Evolutionary conservation across 2,888 invertebrate genomes (phyloP).

Genomic region (Conchocele bisecta): DNA sequence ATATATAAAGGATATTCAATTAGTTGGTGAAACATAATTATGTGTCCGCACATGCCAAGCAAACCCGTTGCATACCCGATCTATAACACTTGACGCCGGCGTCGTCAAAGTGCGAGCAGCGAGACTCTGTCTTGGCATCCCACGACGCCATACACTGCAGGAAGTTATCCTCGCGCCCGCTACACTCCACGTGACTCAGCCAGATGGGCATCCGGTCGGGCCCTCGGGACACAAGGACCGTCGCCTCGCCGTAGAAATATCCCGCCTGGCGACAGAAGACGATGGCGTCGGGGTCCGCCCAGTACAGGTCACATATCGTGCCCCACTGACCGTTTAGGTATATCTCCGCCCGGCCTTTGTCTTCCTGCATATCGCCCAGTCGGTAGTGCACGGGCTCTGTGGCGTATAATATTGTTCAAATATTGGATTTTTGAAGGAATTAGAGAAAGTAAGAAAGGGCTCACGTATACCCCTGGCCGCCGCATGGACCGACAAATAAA

Average conservation of each 20-base stretch:
- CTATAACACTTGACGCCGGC: conserved; percentile 68
- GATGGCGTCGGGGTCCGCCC: conserved; percentile 63
- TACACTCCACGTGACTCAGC: conserved; percentile 88
- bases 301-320: conserved; percentile 60
- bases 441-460: not conserved
- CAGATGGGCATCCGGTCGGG: conserved; percentile 81
- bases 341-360: conserved; percentile 69
- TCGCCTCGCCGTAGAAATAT: conserved; percentile 60
- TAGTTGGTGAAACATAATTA: too few relatives aligned
- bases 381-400: conserved; percentile 67
- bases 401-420: conserved; percentile 26
- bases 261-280: conserved; percentile 68
- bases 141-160: conserved; percentile 85
- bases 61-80: conserved; percentile 68
- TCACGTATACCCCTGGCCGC: too few relatives aligned
- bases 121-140: conserved; percentile 51
- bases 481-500: too few relatives aligned
- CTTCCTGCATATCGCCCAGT: conserved; percentile 51
- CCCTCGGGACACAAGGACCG: conserved; percentile 32
- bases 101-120: conserved; percentile 59
- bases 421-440: too few relatives aligned
- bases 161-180: conserved; percentile 87
- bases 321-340: conserved; percentile 67
- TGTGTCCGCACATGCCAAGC: too few relatives aligned
- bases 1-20: too few relatives aligned